A percentile compares a stretch with the other conserved stretches of the same genome.
These are phyloP conservation scores for Limnephilus marmoratus DNA, from an alignment of 2,888 invertebrate genomes.

Conservation along the genomic window DNA sequence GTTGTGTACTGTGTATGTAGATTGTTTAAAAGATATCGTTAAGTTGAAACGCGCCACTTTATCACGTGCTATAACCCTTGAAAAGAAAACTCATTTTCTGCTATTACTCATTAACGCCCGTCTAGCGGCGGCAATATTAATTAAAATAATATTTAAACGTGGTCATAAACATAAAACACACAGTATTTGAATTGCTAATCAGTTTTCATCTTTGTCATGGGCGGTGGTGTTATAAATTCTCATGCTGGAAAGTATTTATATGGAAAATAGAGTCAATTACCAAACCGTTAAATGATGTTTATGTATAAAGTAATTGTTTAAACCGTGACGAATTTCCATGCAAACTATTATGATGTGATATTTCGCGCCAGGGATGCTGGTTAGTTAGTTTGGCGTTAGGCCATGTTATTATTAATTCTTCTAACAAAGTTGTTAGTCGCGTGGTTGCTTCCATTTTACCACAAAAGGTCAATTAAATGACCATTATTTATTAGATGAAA, in stretches of 20 bases:
- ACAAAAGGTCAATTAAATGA: no score
- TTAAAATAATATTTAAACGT: background rate
- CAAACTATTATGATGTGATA: background rate
- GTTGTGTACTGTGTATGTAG: background rate
- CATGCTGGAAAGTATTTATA: background rate
- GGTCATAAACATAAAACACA: background rate
- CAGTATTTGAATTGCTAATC: background rate
- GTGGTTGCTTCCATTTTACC: no score
- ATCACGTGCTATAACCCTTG: background rate
- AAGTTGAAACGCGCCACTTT: background rate
- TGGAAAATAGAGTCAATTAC: background rate
- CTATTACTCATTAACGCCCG: background rate
- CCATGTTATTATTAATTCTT: background rate
- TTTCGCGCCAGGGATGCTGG: background rate
- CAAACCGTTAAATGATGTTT: background rate
- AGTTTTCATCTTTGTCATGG: background rate
- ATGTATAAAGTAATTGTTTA: background rate
- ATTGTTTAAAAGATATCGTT: background rate
- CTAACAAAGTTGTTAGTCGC: background rate
- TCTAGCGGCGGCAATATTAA: background rate
- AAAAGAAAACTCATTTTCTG: background rate
- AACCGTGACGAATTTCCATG: background rate
- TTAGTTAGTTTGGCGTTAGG: background rate
- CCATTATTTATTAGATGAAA: no score
- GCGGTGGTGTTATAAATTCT: background rate